Evolutionary conservation across 2,888 invertebrate species (phyloP).

Genomic region (Harmothoe impar): DNA sequence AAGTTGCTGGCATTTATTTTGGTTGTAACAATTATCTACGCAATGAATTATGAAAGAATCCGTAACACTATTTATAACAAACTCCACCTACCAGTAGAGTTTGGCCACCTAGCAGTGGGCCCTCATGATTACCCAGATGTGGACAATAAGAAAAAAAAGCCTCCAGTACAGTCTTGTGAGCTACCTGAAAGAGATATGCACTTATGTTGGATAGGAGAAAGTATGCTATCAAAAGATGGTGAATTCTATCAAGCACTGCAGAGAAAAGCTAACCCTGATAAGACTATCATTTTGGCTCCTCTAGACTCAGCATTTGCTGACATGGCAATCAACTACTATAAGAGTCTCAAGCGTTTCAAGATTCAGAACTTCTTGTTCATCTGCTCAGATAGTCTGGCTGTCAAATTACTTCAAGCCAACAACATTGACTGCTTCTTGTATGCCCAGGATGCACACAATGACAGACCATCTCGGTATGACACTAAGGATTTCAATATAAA

Average conservation of each 20-base stretch:
- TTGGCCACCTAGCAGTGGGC: too few species aligned
- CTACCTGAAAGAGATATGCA: not conserved
- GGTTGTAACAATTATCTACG: too few species aligned
- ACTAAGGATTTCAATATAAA: not conserved
- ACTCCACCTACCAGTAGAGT: too few species aligned
- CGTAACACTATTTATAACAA: too few species aligned
- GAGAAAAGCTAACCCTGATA: not conserved
- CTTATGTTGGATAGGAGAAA: not conserved
- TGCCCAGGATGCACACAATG: not conserved
- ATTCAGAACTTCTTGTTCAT: constrained; percentile 7
- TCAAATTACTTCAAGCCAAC: not conserved
- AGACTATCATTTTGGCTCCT: not conserved
- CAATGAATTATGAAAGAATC: too few species aligned
- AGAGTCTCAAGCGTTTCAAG: not conserved
- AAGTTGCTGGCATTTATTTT: too few species aligned
- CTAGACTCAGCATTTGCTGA: constrained; percentile 18
- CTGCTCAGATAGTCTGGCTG: constrained; percentile 17
- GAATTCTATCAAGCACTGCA: not conserved
- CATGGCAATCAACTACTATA: constrained; percentile 3
- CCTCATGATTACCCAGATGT: too few species aligned
- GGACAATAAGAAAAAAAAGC: too few species aligned
- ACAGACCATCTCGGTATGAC: constrained; percentile 30
- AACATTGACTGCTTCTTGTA: constrained; percentile 3
- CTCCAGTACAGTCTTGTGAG: not conserved
- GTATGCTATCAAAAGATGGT: not conserved